Conservation (phyloP, 2,888 invertebrate species). For the Hedya salicella region DNA sequence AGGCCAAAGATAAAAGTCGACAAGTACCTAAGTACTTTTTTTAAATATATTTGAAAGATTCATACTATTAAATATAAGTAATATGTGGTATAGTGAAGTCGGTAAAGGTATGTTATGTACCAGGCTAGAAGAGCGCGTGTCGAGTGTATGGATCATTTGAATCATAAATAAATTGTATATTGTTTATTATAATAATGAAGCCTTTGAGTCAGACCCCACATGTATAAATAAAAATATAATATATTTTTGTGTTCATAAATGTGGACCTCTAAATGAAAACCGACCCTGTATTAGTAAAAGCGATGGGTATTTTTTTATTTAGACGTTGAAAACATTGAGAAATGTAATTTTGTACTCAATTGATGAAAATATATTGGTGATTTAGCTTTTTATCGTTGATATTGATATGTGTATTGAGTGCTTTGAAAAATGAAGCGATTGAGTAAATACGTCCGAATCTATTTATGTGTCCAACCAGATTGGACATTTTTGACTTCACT, state of each 20-base stretch:
- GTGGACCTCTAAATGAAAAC: not conserved
- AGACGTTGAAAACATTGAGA: slow-evolving; percentile 52
- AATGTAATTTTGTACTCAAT: slow-evolving; percentile 73
- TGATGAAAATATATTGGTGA: slow-evolving; percentile 51
- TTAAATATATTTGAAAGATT: no score
- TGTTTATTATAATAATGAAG: slow-evolving; percentile 52
- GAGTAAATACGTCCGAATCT: slow-evolving; percentile 15
- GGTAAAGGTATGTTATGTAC: slow-evolving; percentile 42
- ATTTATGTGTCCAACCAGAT: not conserved
- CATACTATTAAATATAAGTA: no score
- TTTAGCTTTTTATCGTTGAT: slow-evolving; percentile 46
- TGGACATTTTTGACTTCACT: not conserved
- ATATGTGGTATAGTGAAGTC: not conserved
- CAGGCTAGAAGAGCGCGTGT: slow-evolving; percentile 48
- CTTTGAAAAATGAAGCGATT: not conserved
- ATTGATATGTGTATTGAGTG: slow-evolving; percentile 7
- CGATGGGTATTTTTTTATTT: slow-evolving; percentile 5
- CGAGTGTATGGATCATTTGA: slow-evolving; percentile 42
- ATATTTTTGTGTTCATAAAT: slow-evolving; percentile 52
- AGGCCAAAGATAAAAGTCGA: no score
- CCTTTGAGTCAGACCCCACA: slow-evolving; percentile 56
- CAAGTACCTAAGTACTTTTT: no score
- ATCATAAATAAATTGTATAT: slow-evolving; percentile 43
- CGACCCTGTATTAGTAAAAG: not conserved
- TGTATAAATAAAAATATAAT: slow-evolving; percentile 51